Conservation (phyloP, 2,888 invertebrate genomes). For the Chrysodeixis includens region DNA sequence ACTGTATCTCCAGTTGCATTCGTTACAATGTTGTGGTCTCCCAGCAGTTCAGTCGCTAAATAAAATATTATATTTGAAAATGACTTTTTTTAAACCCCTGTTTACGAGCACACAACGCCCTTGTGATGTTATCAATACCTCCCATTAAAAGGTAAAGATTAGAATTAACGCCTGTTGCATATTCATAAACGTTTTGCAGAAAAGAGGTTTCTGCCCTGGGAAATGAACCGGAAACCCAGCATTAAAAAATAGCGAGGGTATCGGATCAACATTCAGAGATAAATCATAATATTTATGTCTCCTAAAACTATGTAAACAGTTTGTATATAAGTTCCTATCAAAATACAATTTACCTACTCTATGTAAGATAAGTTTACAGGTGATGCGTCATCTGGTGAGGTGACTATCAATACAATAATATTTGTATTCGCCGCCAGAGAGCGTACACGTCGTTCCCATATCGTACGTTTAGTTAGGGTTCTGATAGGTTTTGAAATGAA, state of each 20-base stretch:
- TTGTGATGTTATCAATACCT: no score
- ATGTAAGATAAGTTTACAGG: background rate
- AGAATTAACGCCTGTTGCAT: background rate
- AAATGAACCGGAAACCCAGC: background rate
- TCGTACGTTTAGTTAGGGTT: background rate
- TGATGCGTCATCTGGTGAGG: slow-evolving; percentile 7
- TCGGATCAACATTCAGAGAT: background rate
- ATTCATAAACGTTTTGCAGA: background rate
- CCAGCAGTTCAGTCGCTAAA: slow-evolving; percentile 17
- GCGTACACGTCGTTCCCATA: background rate
- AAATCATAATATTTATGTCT: slow-evolving; percentile 1
- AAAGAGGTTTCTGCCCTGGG: background rate
- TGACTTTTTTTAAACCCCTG: background rate
- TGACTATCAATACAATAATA: slow-evolving; percentile 5
- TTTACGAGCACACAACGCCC: no score
- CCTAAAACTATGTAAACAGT: background rate
- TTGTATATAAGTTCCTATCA: background rate
- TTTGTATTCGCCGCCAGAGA: background rate
- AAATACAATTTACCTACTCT: background rate
- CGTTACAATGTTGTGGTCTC: slow-evolving; percentile 30
- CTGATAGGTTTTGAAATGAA: background rate
- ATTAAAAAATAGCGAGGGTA: background rate
- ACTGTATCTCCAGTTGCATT: slow-evolving; percentile 29
- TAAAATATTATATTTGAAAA: slow-evolving; percentile 11
- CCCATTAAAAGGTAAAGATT: background rate